These are phyloP conservation scores for Poecile montanus DNA, from an alignment of 2,797 vertebrate genomes.

Conservation along the genomic window DNA sequence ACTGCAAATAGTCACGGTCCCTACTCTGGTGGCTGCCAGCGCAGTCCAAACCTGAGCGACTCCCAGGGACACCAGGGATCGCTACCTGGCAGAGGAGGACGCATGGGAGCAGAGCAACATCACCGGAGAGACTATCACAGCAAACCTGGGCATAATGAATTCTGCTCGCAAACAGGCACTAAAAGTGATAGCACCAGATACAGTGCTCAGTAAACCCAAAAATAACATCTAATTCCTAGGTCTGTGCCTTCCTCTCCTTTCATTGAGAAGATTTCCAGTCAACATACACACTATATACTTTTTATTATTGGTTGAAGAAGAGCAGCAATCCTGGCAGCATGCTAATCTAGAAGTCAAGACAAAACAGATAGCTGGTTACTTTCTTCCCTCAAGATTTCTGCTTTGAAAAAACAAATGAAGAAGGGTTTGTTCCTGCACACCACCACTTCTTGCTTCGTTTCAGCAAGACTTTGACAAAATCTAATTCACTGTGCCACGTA, in stretches of 20 bases:
- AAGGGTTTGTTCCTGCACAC: conserved; percentile 27
- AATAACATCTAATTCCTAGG: background rate
- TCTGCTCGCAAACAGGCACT: background rate
- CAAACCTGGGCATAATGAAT: background rate
- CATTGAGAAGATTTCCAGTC: background rate
- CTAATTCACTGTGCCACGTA: conserved; percentile 29
- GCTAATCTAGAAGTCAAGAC: conserved; percentile 26
- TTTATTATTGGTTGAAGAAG: background rate
- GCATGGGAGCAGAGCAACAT: accelerated
- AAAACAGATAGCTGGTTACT: conserved; percentile 40
- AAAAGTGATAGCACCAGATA: background rate
- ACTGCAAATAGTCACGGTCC: background rate
- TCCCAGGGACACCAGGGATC: background rate
- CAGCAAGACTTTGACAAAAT: conserved; percentile 56
- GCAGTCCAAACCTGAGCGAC: accelerated
- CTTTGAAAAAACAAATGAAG: background rate
- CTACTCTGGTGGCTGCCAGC: background rate
- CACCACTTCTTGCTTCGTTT: conserved; percentile 58
- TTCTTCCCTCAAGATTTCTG: conserved; percentile 37
- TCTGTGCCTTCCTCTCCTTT: background rate
- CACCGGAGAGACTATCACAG: background rate
- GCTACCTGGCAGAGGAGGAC: background rate
- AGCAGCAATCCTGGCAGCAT: background rate
- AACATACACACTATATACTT: background rate
- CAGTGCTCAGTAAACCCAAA: background rate